phyloP scores from a whole-genome alignment of 2,888 invertebrate species.

The Cynaeus angustus region DNA sequence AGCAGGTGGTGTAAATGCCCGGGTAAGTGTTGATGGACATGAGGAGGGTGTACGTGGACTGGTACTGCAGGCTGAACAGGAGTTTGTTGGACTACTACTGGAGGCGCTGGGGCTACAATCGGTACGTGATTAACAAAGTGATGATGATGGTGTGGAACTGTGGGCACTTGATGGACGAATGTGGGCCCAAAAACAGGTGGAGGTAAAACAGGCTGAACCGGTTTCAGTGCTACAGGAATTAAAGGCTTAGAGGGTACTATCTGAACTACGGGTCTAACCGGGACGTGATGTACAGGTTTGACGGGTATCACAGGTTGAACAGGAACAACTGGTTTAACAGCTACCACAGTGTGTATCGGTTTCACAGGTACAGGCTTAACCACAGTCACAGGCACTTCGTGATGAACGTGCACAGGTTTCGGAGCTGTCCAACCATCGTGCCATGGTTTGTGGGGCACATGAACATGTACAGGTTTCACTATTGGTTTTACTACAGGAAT shows the following conservation, averaged over 20 bases:
- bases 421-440: slow-evolving; percentile 49
- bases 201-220: slow-evolving; percentile 11
- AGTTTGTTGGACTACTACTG: slow-evolving; percentile 50
- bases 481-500: slow-evolving; percentile 40
- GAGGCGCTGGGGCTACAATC: slow-evolving; percentile 42
- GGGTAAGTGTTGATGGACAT: slow-evolving; percentile 34
- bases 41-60: slow-evolving; percentile 49
- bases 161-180: slow-evolving; percentile 17
- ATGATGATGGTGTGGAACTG: slow-evolving; percentile 20
- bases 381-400: slow-evolving; percentile 18
- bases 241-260: slow-evolving; percentile 29
- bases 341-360: slow-evolving; percentile 14
- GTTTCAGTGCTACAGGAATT: slow-evolving; percentile 12
- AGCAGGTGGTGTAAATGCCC: slow-evolving; percentile 18
- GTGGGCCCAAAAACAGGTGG: slow-evolving; percentile 19
- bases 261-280: slow-evolving; percentile 39
- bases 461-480: slow-evolving; percentile 26
- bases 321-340: slow-evolving; percentile 32
- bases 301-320: slow-evolving; percentile 10
- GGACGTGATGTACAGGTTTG: neutral
- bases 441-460: slow-evolving; percentile 47
- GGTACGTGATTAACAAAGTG: slow-evolving; percentile 38
- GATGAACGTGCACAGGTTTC: slow-evolving; percentile 39
- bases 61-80: slow-evolving; percentile 41
- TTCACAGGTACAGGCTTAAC: slow-evolving; percentile 16